Evolutionary conservation across 2,797 vertebrate genomes (phyloP), one percentile per base, ranked within the genome.

Genomic region (Poecilia velifera): DNA sequence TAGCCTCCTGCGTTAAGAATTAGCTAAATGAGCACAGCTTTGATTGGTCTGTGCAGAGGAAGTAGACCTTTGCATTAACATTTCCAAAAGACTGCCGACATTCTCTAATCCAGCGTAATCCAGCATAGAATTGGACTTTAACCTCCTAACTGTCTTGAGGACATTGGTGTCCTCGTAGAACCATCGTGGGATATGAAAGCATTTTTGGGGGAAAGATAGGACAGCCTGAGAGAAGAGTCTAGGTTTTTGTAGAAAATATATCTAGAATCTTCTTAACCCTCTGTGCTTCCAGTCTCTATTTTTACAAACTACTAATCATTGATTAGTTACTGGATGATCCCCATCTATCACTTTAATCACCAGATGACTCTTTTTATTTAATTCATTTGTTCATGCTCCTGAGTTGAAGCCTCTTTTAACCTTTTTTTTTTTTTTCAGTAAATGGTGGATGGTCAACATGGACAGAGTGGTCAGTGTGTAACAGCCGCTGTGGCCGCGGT

Each of bases 401-500:
- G 1, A 66, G 5, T 43, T 13, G n/a, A 1, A 71, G 8, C 25
- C 39, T 43, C 12, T 8, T 59, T 59, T 39, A n/a, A 72, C 4
- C 12, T 0, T 0, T 85, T 31, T 82, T 0, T 85, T 31, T 82
- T 89, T 82, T 2, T 9, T 1, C 90, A 99, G 98, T 99, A 75
- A 98, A 99, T 0, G 98, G 98, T 0, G 98, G 98, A 74, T 99
- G 98, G 98, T 99, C 98, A 1, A 98, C 97, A 0, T 99, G 98
- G 98, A 99, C 98, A 0, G 98, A 99, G 93, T 99, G 98, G 98
- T 98, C 98, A 0, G 96, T 97, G 85, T 99, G 98, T 14, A 99
- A 97, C 89, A 99, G 97, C 87, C 97, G 98, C 78, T 99, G 98
- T 3, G 98, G 98, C 31, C 96, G 97, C 36, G 98, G 98, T 31